Evolutionary conservation across 2,113 vertebrate genomes (phyloP).

Genomic region (Leuciscus idus): DNA sequence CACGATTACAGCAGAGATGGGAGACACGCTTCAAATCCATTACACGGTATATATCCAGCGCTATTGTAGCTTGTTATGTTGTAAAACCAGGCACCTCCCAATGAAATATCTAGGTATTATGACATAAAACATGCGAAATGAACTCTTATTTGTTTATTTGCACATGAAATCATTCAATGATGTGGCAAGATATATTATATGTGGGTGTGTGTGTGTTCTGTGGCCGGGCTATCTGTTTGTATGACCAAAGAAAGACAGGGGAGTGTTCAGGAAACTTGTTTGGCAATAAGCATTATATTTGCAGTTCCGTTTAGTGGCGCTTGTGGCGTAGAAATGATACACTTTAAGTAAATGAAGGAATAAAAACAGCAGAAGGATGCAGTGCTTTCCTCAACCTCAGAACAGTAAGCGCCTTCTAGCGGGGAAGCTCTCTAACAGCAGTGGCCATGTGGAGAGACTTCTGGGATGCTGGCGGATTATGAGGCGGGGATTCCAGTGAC

Average conservation of each 20-base stretch:
- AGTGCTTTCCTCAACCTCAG: not conserved
- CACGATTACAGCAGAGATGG: slow-evolving; percentile 76
- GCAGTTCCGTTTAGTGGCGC: not conserved
- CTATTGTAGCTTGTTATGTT: not conserved
- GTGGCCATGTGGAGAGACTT: slow-evolving; percentile 54
- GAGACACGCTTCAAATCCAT: slow-evolving; percentile 90
- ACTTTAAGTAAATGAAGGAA: not conserved
- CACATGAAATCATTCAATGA: slow-evolving; percentile 5
- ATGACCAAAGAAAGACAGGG: not conserved
- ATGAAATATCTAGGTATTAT: not conserved
- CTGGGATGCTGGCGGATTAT: slow-evolving; percentile 73
- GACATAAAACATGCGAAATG: not conserved
- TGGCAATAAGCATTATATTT: not conserved
- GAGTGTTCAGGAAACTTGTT: not conserved
- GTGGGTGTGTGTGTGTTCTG: too few species aligned
- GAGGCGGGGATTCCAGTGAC: slow-evolving; percentile 70
- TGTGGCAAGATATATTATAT: slow-evolving; percentile 16
- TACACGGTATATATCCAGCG: slow-evolving; percentile 83
- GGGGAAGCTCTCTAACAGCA: not conserved
- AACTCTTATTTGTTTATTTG: not conserved
- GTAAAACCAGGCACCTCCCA: slow-evolving; percentile 20
- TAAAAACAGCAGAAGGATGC: not conserved
- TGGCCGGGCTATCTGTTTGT: not conserved
- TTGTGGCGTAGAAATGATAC: not conserved
- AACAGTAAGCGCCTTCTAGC: not conserved